Evolutionary conservation across 1,140 invertebrate species (phyloP).

Genomic region (Trigoniulus corallinus): DNA sequence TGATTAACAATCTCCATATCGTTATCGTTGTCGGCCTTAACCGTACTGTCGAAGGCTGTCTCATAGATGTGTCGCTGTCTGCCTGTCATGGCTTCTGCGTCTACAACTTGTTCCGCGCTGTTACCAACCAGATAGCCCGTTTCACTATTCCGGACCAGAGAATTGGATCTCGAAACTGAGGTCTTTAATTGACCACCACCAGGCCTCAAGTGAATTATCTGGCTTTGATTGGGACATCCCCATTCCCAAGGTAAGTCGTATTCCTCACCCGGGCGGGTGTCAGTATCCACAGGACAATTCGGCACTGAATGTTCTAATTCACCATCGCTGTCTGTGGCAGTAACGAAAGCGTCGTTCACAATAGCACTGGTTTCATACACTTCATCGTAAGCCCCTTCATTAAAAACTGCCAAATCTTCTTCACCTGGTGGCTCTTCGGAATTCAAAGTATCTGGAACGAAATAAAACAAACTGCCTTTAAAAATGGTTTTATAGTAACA

Average conservation of each 20-base stretch:
- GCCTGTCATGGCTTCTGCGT: constrained; percentile 4
- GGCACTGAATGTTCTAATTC: no score
- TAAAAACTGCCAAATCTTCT: no score
- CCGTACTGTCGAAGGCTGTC: constrained; percentile 73
- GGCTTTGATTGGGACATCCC: not conserved
- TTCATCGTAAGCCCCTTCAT: no score
- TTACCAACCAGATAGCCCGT: not conserved
- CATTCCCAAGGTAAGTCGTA: not conserved
- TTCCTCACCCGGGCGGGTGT: not conserved
- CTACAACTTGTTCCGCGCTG: not conserved
- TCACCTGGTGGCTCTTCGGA: no score
- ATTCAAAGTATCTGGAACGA: no score
- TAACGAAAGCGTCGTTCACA: no score
- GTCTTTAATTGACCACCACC: no score
- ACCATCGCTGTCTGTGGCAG: no score
- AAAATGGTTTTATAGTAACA: no score
- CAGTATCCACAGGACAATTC: not conserved
- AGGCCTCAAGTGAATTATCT: no score
- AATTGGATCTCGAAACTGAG: not conserved
- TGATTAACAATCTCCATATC: constrained; percentile 57
- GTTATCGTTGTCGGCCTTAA: constrained; percentile 61
- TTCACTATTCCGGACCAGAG: not conserved
- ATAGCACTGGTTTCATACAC: no score
- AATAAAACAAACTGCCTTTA: no score
- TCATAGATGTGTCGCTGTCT: constrained; percentile 53